These are phyloP conservation scores for Tyria jacobaeae DNA, from an alignment of 2,888 invertebrate species.

Conservation along the genomic window DNA sequence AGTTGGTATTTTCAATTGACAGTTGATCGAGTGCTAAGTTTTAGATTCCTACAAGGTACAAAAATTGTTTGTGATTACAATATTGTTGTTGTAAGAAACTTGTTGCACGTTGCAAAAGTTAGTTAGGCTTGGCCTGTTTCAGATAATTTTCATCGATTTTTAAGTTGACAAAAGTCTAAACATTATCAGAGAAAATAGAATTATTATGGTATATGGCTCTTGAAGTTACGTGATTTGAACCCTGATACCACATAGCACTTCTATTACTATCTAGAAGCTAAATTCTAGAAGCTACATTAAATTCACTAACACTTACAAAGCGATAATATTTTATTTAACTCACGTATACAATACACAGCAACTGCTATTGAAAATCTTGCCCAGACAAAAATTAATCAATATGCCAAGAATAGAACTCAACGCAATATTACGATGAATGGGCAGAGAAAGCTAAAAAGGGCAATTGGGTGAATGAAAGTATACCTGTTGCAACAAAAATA, in stretches of 20 bases:
- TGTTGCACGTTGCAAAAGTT: too few relatives aligned
- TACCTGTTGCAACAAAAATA: slow-evolving; percentile 43
- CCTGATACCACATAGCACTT: background rate
- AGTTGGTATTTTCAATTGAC: too few relatives aligned
- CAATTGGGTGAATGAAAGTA: slow-evolving; percentile 27
- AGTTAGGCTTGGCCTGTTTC: too few relatives aligned
- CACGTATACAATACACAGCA: background rate
- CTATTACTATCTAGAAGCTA: background rate
- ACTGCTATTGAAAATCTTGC: background rate
- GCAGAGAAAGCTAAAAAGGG: slow-evolving; percentile 18
- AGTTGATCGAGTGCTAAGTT: too few relatives aligned
- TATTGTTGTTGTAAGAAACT: too few relatives aligned
- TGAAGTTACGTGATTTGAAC: too few relatives aligned
- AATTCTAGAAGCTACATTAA: background rate
- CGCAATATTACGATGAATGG: slow-evolving; percentile 13
- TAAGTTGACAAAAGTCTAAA: too few relatives aligned
- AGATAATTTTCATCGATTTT: too few relatives aligned
- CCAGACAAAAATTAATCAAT: background rate
- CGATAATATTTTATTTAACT: background rate
- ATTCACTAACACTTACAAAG: background rate
- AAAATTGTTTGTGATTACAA: too few relatives aligned
- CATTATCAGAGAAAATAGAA: too few relatives aligned
- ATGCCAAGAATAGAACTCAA: slow-evolving; percentile 2
- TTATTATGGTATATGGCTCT: too few relatives aligned
- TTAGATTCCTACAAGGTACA: too few relatives aligned